Conservation (phyloP, 2,888 invertebrate genomes). For the Melinopterus prodromus region DNA sequence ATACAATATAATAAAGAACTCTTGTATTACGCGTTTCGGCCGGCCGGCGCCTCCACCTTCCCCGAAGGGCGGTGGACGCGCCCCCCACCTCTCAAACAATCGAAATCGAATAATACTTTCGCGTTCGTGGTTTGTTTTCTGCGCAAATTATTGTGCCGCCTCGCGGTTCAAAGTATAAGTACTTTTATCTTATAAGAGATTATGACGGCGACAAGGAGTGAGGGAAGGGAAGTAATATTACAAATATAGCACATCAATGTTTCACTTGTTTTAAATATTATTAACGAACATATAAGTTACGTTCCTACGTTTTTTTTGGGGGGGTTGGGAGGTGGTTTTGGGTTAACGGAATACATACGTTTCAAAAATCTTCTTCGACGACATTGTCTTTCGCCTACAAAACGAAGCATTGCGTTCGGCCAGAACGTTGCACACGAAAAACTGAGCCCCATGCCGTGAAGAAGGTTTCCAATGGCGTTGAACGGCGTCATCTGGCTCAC, state of each 20-base stretch:
- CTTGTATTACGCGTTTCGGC: slow-evolving; percentile 27
- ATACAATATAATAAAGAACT: slow-evolving; percentile 17
- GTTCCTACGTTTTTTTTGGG: not conserved
- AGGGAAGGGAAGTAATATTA: slow-evolving; percentile 52
- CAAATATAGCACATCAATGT: slow-evolving; percentile 59
- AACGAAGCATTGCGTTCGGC: slow-evolving; percentile 47
- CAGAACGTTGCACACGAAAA: slow-evolving; percentile 63
- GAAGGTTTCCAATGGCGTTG: slow-evolving; percentile 61
- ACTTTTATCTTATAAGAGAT: slow-evolving; percentile 27
- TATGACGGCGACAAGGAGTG: slow-evolving; percentile 35
- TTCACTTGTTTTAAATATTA: slow-evolving; percentile 35
- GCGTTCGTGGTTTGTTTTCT: slow-evolving; percentile 17
- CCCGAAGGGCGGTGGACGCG: not conserved
- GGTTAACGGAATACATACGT: not conserved
- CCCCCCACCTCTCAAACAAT: not conserved
- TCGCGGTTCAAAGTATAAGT: slow-evolving; percentile 17
- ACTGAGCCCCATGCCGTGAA: slow-evolving; percentile 66
- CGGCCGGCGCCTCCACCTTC: not conserved
- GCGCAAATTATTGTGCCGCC: not conserved
- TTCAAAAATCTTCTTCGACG: slow-evolving; percentile 49
- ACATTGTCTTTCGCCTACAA: slow-evolving; percentile 52
- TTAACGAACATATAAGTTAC: slow-evolving; percentile 23
- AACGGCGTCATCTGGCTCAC: slow-evolving; percentile 55
- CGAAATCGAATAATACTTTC: slow-evolving; percentile 16
- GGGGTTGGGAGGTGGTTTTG: not conserved